Percentiles rank a stretch among this genome's conserved stretches.
These are phyloP conservation scores for Malurus elegans DNA, from an alignment of 2,113 vertebrate species.

Conservation along the genomic window DNA sequence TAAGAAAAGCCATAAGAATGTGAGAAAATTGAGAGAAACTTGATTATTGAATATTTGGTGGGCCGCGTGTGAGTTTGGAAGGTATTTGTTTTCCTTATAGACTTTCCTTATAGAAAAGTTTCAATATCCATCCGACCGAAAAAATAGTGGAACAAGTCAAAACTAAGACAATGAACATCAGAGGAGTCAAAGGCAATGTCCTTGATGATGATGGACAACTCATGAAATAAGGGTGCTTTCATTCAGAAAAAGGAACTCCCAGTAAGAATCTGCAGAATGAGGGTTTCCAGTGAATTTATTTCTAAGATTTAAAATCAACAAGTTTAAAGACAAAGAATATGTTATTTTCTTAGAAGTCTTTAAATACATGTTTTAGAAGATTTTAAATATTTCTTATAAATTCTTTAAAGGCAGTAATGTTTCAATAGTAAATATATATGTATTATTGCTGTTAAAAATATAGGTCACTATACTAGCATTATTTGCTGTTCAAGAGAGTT, in stretches of 20 bases:
- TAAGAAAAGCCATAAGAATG: background rate
- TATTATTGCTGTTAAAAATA: background rate
- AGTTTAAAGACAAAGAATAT: background rate
- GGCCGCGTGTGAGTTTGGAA: background rate
- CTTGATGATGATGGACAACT: background rate
- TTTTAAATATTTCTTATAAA: background rate
- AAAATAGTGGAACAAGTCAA: background rate
- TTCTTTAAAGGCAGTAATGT: background rate
- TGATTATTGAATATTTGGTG: background rate
- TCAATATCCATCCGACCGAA: background rate
- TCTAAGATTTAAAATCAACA: background rate
- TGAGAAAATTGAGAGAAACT: background rate
- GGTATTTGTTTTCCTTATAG: background rate
- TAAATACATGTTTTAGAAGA: background rate
- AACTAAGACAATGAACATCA: background rate
- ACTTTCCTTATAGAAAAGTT: background rate
- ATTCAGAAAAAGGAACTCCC: background rate
- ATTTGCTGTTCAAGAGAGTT: background rate
- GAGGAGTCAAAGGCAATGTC: background rate
- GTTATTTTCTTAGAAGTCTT: background rate
- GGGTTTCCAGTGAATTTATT: background rate
- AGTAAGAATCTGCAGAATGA: background rate
- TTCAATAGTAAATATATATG: background rate
- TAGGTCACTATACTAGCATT: background rate
- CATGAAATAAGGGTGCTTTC: background rate